Evolutionary conservation across 2,888 invertebrate genomes (phyloP), one percentile per base, ranked within the genome.

Genomic region (Ceriagrion tenellum): DNA sequence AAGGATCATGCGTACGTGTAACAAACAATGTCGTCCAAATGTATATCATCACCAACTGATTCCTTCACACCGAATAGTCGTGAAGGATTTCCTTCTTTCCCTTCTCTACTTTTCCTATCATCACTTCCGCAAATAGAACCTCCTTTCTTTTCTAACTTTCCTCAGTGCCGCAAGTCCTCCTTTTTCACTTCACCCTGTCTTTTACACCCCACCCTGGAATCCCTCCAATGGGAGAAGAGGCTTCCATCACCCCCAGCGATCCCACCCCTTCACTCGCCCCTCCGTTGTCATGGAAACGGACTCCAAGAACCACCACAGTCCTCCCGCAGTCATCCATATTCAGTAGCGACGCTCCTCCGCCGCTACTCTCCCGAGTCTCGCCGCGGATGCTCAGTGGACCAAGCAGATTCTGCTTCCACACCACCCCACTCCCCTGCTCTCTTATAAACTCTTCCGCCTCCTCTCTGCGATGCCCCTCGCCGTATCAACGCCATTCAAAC

Each of bases 321-420:
- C 69, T 26, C 40, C 93, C 93, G 69, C 93, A 69, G 47, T 93
- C 93, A 93, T 74, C 47, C 93, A 93, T 93, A 93, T 93, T 93
- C 93, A 93, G 93, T 26, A 47, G 26, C 16, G 18, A 16, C 23
- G 6, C 40, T 69, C 63, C 74, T 74, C 47, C 47, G 20, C 90
- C 13, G 59, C 91, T 55, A 55, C 89, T n/a, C 89, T 89, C 16
- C 69, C 35, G 30, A 18, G 10, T 89, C 89, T 89, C 40, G 89
- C 13, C 89, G 55, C 10, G 63, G 63, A 89, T 47, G 47, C 74
- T 93, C 93, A 74, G 69, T 69, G 93, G 69, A 74, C 69, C 93
- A 69, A 1, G 47, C n/a, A 93, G 89, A 93, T 47, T 47, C 63
- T 40, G 59, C 47, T 47, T 47, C 47, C 47, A 47, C 47, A 47